Conservation (phyloP, 2,797 vertebrate genomes). For the Cuculus canorus region DNA sequence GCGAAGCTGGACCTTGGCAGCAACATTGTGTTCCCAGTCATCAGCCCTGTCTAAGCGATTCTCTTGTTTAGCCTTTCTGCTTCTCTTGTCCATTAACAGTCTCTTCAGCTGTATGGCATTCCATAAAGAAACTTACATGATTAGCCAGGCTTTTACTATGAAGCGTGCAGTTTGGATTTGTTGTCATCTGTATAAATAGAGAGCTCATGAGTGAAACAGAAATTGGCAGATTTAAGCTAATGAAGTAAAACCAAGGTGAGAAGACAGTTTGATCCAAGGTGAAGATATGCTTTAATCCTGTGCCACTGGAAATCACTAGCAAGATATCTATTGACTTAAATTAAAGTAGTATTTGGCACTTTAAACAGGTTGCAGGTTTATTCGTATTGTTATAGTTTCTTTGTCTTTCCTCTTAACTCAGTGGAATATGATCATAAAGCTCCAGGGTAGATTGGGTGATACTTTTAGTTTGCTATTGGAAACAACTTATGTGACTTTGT, state of each 20-base stretch:
- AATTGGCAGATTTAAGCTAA: background rate
- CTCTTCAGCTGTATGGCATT: background rate
- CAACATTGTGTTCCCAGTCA: background rate
- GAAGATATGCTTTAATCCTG: background rate
- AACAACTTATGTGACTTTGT: conserved; percentile 27
- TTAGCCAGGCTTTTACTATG: conserved; percentile 10
- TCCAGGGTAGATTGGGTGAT: background rate
- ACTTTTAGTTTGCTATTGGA: conserved; percentile 53
- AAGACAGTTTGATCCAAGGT: background rate
- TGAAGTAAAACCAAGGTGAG: conserved; percentile 4
- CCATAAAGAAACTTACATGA: background rate
- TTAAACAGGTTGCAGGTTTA: background rate
- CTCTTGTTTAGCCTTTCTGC: background rate
- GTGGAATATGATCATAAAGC: background rate
- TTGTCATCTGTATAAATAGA: background rate
- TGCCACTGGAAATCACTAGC: conserved; percentile 2
- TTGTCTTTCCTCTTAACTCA: background rate
- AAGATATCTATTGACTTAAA: conserved; percentile 14
- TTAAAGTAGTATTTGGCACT: background rate
- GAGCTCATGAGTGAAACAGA: background rate
- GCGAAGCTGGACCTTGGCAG: conserved; percentile 24
- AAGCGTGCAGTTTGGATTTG: conserved; percentile 2
- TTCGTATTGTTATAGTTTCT: background rate
- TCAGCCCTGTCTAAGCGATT: background rate
- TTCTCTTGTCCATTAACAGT: background rate